Evolutionary conservation across 2,797 vertebrate genomes (phyloP).

Genomic region (Melopsittacus undulatus): DNA sequence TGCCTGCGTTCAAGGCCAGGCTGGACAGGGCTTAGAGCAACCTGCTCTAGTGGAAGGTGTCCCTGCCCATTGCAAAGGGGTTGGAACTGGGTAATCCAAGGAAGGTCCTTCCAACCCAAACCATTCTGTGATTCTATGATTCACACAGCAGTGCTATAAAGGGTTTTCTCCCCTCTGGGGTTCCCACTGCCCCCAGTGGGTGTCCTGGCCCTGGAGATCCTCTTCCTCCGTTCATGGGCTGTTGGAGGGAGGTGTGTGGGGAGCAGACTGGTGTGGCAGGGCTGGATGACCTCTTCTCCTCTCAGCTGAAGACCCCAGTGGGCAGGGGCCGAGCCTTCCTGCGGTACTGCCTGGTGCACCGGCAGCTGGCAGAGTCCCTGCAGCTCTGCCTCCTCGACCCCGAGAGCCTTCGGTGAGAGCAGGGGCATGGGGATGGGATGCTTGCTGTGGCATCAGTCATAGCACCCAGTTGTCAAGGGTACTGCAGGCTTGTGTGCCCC

Average conservation of each 20-base stretch:
- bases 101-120: not conserved
- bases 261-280: not conserved
- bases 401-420: slow-evolving; percentile 66
- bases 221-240: not conserved
- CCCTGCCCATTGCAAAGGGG: not conserved
- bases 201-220: not conserved
- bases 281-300: not conserved
- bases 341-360: slow-evolving; percentile 76
- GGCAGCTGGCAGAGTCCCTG: slow-evolving; percentile 75
- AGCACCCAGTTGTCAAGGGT: not conserved
- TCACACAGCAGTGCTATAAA: rapidly evolving
- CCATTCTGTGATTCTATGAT: not conserved
- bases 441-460: rapidly evolving
- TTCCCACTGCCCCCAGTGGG: not conserved
- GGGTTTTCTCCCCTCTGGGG: not conserved
- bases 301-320: slow-evolving; percentile 73
- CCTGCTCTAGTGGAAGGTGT: not conserved
- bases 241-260: rapidly evolving
- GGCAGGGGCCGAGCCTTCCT: slow-evolving; percentile 79
- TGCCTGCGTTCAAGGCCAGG: not conserved
- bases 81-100: not conserved
- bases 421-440: not conserved
- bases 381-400: slow-evolving; percentile 78
- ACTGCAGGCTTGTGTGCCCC: rapidly evolving
- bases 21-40: not conserved